Base-by-base conservation (phyloP, 2,888 invertebrate species). In the Labia minor region DNA sequence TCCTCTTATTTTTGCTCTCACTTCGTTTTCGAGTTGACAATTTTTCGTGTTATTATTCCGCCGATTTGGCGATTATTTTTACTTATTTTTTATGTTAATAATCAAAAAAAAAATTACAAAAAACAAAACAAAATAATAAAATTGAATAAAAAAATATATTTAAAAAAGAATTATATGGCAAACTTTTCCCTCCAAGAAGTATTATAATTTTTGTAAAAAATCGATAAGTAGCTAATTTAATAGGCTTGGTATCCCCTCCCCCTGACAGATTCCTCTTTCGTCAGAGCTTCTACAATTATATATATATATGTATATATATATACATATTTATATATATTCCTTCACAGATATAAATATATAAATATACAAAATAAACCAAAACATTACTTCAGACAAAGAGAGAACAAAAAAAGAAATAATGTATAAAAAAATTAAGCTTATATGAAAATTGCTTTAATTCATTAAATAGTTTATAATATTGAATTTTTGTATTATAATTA, bases 161-260 rank as follows among this genome's bases (percentile, higher is more conserved):
- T n/a, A n/a, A n/a, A 49, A 49, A 49, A 49, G 3, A n/a, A 49
- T 49, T 49, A 49, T n/a, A 49, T 49, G 49, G 49, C 49, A 49
- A 49, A 49, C 49, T 49, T 49, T 49, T 49, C 49, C 49, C 49
- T 49, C 49, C 49, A 49, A 49, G 49, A 49, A 49, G 49, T 49
- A 49, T 49, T 49, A 49, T 49, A 49, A 49, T 49, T 49, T 49
- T 49, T 49, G 49, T 49, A 49, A 49, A 49, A 33, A 49, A 49
- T 49, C 49, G 49, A 49, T 49, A 49, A 49, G 49, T 49, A 49
- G 49, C 49, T 49, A 49, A 49, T 49, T 49, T 49, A 49, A 49
- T 49, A 49, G 49, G 49, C 49, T 49, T 49, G 49, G 49, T 49
- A 49, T 14, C 49, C 16, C 49, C 49, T 14, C 26, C 26, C 26